These are phyloP conservation scores for Ceratotherium simum DNA, from an alignment of 2,113 vertebrate species.

Conservation along the genomic window DNA sequence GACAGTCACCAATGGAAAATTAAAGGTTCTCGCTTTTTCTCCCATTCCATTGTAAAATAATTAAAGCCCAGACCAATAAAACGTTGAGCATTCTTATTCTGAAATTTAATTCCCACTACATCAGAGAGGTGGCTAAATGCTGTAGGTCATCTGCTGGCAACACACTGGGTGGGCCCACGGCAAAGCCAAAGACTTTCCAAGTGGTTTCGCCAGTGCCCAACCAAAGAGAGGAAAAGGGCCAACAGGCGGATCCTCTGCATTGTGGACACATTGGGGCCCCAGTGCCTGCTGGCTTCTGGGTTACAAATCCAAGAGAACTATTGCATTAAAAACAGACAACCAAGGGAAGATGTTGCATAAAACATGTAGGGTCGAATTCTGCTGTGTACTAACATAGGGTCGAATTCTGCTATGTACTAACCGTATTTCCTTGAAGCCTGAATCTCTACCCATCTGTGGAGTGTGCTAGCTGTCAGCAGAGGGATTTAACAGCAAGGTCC, in stretches of 20 bases:
- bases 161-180: not conserved
- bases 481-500: not conserved
- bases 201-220: slow-evolving; percentile 36
- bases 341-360: not conserved
- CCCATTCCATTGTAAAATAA: slow-evolving; percentile 80
- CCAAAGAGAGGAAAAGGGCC: not conserved
- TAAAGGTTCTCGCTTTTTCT: slow-evolving; percentile 73
- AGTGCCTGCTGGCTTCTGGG: not conserved
- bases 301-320: not conserved
- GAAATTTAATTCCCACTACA: slow-evolving; percentile 82
- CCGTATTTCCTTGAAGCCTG: not conserved
- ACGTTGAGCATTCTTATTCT: slow-evolving; percentile 81
- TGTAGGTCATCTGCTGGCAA: slow-evolving; percentile 84
- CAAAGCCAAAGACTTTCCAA: slow-evolving; percentile 67
- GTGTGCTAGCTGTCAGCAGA: not conserved
- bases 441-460: not conserved
- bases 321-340: slow-evolving; percentile 29
- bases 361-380: not conserved
- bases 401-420: not conserved
- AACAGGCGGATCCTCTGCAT: not conserved
- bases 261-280: not conserved
- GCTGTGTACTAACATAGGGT: not conserved
- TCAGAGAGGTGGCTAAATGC: slow-evolving; percentile 82
- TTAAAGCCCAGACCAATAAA: slow-evolving; percentile 83
- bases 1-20: slow-evolving; percentile 82